Conservation (phyloP, 2,113 vertebrate genomes). For the Cyanocitta stelleri region DNA sequence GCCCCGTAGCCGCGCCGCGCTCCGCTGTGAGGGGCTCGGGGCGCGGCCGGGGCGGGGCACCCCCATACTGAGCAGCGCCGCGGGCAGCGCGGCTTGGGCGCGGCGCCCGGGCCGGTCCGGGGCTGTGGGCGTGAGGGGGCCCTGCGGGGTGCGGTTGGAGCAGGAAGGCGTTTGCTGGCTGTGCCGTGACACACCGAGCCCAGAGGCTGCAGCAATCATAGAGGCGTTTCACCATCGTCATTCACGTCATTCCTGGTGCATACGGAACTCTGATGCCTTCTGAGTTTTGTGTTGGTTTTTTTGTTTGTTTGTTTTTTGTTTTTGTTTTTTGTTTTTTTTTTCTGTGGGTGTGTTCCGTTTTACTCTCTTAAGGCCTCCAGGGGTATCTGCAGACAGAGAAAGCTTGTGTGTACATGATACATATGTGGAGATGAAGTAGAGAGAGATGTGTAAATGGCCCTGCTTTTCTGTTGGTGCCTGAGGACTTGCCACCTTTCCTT, state of each 20-base stretch:
- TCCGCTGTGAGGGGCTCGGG: background rate
- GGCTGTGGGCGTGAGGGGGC: fast-evolving
- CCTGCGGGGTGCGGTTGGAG: background rate
- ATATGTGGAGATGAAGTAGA: background rate
- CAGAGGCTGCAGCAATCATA: fast-evolving
- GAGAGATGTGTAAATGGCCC: background rate
- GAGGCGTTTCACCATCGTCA: fast-evolving
- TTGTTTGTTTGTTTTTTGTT: no score
- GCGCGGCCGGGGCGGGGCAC: background rate
- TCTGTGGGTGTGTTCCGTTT: background rate
- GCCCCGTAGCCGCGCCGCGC: no score
- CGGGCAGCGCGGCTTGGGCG: background rate
- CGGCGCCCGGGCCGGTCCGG: background rate
- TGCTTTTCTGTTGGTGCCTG: background rate
- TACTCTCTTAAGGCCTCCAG: background rate
- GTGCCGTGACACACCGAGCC: background rate
- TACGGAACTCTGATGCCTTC: background rate
- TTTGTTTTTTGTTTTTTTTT: background rate
- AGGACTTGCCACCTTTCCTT: background rate
- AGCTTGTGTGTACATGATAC: fast-evolving
- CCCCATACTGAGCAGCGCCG: background rate
- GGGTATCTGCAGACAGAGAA: background rate
- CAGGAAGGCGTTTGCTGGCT: fast-evolving
- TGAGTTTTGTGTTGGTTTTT: no score
- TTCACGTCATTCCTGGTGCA: background rate